Base-by-base conservation (phyloP, 2,797 vertebrate species). In the Basileuterus tristriatus region DNA sequence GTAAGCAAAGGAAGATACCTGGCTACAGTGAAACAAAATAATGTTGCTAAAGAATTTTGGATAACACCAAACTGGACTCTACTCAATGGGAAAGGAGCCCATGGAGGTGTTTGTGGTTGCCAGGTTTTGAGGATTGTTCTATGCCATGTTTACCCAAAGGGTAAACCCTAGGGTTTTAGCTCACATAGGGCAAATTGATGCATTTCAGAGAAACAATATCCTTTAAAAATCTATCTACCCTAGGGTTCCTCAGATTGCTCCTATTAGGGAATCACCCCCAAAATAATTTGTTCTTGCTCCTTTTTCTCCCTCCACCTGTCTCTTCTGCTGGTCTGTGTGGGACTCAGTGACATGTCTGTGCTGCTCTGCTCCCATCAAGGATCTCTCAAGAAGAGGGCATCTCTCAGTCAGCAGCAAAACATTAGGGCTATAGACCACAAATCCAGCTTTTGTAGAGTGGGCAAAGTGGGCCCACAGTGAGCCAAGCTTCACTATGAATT, bases 291-390 rank as follows among this genome's bases (percentile, higher is more conserved):
- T 63, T 75, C 46, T 37, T n/a, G 16, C 20, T 83, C 14, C 9
- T 2, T 58, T 56, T 81, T 11, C n/a, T 63, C 4, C 26, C 9
- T 0, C 23, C 0, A 0, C 29, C 44, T 30, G 24, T 65, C 55
- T 34, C 27, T 65, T 72, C 55, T 80, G 9, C 27, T 81, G 27
- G 65, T 46, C 34, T 69, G 34, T 0, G 0, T 1, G 8, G 26
- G 14, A 87, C 6, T n/a, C 2, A 4, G 14, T 32, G 30, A 37
- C 44, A 1, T 6, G 6, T 20, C 43, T 62, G 27, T 46, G 5
- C 52, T 70, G 43, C 46, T 56, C 56, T 85, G 59, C 39, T 89
- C 18, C 62, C 18, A 13, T 9, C 29, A 27, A 39, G 43, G 41
- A 26, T 60, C 53, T 55, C 21, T 56, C n/a, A 11, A 43, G 17